These are phyloP conservation scores for Vesta saturnalis DNA, from an alignment of 2,888 invertebrate genomes.

Conservation along the genomic window DNA sequence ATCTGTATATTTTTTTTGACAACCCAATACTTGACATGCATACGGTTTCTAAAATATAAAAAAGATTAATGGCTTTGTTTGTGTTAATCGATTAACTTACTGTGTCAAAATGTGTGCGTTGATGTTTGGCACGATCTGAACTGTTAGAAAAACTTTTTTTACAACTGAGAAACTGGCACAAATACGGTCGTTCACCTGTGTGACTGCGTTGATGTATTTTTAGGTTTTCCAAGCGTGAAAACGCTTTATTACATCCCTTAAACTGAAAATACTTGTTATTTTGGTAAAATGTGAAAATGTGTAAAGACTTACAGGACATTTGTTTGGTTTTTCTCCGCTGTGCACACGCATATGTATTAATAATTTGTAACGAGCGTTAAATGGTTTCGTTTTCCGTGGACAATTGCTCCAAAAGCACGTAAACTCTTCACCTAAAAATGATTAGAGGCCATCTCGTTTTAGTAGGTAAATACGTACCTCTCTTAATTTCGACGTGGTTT, in stretches of 20 bases:
- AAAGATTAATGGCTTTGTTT: too few species aligned
- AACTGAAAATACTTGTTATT: slow-evolving; percentile 72
- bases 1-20: slow-evolving; percentile 92
- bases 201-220: slow-evolving; percentile 97
- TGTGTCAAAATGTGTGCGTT: slow-evolving; percentile 97
- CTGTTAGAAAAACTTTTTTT: slow-evolving; percentile 98
- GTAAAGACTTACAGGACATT: slow-evolving; percentile 86
- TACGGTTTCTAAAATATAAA: slow-evolving; percentile 81
- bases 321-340: slow-evolving; percentile 97
- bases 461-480: slow-evolving; percentile 55
- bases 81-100: slow-evolving; percentile 68
- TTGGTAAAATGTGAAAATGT: not conserved
- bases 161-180: slow-evolving; percentile 93
- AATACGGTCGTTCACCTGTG: slow-evolving; percentile 96
- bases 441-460: slow-evolving; percentile 55
- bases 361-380: slow-evolving; percentile 97
- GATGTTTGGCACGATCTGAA: slow-evolving; percentile 98
- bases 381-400: slow-evolving; percentile 86
- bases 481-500: slow-evolving; percentile 86
- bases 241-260: slow-evolving; percentile 93
- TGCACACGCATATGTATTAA: slow-evolving; percentile 97
- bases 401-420: slow-evolving; percentile 96
- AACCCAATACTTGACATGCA: slow-evolving; percentile 87
- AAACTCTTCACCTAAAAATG: slow-evolving; percentile 79
- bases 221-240: slow-evolving; percentile 95